Base-by-base conservation (phyloP, 2,113 vertebrate species). In the Canis aureus region DNA sequence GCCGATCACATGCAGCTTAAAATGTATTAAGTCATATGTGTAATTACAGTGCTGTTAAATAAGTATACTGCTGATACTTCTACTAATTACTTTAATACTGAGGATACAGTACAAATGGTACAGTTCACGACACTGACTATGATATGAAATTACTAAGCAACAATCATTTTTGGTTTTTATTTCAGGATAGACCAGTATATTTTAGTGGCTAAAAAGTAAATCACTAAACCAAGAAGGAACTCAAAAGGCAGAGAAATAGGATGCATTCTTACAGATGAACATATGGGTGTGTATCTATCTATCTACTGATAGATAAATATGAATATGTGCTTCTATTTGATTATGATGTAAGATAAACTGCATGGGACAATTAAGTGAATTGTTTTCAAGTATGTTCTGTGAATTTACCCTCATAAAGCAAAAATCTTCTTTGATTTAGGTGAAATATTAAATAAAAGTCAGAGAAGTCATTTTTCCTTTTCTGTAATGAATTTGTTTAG, bases 381-480 rank as follows among this genome's bases (percentile, higher is more conserved):
- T 55, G 12, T 92, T 74, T 66, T 35, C 74, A 27, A 89, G 38
- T 27, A 51, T 17, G 29, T 66, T 35, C 29, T 80, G 17, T 29
- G 12, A 32, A 51, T 35, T 92, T 66, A 38, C 13, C 35, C 4
- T 87, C 79, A 53, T 32, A 35, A 16, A 57, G 62, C n/a, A 49
- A 89, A 94, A 84, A 4, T 64, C 32, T 83, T 4, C 53, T 96
- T 91, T 81, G 25, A 78, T 51, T 91, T 62, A 78, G 35, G 89
- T 89, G 29, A 81, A 97, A 91, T 59, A 69, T 43, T 97, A 93
- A 94, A 78, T 78, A 29, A 69, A 97, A 79, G n/a, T 64, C 32
- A 64, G 8, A 87, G 17, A 91, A 85, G 66, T 60, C 51, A 80
- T 83, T 67, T 87, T 78, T 27, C n/a, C 7, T 88, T 71, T n/a